Base-by-base conservation (phyloP, 2,888 invertebrate genomes). In the Drosophila diplacantha region DNA sequence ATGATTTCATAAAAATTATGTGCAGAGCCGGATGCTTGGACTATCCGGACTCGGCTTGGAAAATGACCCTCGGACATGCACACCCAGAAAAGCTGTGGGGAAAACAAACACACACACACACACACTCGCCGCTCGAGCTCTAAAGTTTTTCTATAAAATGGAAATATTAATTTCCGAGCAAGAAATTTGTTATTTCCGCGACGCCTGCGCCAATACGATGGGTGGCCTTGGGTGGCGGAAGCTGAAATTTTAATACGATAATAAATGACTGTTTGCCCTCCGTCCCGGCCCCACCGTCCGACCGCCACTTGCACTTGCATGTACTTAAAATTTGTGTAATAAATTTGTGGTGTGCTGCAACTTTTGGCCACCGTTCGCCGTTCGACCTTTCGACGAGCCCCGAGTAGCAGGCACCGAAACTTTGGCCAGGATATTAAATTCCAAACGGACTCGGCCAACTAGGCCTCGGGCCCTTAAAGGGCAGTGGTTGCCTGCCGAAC, bases 91-190 rank as follows among this genome's bases (percentile, higher is more conserved):
- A 46, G 31, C 44, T 46, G 44, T 29, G 34, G 20, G 41, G 39
- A 26, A 26, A 38, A 64, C 32, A 32, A 39, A 49, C 41, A 55
- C 54, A 61, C 38, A 22, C 39, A 56, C 22, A 50, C 29, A 67
- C 22, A 50, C 22, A 32, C 26, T 57, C 31, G 20, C 34, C 32
- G 37, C 37, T 22, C 6, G 58, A 50, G 53, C 39, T 50, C 47
- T 41, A 77, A 85, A 84, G 74, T 85, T 83, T 77, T 74, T 73
- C 71, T 81, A 74, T 78, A 74, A 78, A 78, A 76, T 72, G 75
- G 71, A 80, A 82, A 82, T 83, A 84, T 83, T 84, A 83, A 84
- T 84, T 84, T 84, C 84, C 85, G 75, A 78, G 75, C 67, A 75
- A 84, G 85, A 83, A 84, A 82, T 85, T 84, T 81, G 82, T 75